A percentile compares a stretch with the other conserved stretches of the same genome.
These are phyloP conservation scores for Strigamia transsilvanica DNA, from an alignment of 2,888 invertebrate species.

Conservation along the genomic window DNA sequence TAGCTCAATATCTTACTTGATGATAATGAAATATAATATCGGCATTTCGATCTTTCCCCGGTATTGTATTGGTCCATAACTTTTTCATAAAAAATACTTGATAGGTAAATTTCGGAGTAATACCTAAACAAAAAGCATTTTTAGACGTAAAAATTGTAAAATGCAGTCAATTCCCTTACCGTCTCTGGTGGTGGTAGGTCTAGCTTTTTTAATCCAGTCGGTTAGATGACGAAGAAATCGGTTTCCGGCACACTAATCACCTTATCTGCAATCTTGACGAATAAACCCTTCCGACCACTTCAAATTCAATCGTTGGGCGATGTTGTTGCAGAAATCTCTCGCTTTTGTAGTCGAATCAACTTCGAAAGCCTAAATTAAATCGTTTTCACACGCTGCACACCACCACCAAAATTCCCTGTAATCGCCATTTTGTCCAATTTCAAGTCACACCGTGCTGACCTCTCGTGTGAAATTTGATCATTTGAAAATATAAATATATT, in stretches of 20 bases:
- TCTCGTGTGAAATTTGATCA: too few species aligned
- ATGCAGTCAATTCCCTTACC: constrained; percentile 66
- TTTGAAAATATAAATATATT: too few species aligned
- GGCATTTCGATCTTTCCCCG: constrained; percentile 85
- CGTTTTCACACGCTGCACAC: too few species aligned
- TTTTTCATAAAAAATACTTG: constrained; percentile 97
- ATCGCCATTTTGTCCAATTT: too few species aligned
- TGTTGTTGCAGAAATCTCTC: constrained; percentile 82
- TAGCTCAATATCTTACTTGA: constrained; percentile 64
- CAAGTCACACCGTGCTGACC: too few species aligned
- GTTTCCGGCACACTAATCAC: constrained; percentile 93
- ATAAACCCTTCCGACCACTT: constrained; percentile 88
- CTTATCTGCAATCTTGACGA: constrained; percentile 92
- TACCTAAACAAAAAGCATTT: constrained; percentile 67
- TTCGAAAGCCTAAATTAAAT: constrained; percentile 76
- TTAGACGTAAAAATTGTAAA: background rate
- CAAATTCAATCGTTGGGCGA: constrained; percentile 79
- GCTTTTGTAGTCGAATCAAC: constrained; percentile 91
- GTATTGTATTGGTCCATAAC: constrained; percentile 89
- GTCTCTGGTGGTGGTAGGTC: constrained; percentile 91
- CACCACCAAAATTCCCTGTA: too few species aligned
- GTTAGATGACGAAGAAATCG: constrained; percentile 88
- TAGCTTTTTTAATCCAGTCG: constrained; percentile 85
- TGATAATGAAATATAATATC: constrained; percentile 94
- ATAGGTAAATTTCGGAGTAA: constrained; percentile 90